Base-by-base conservation (phyloP, 2,888 invertebrate species). In the Stenoptilia bipunctidactyla region DNA sequence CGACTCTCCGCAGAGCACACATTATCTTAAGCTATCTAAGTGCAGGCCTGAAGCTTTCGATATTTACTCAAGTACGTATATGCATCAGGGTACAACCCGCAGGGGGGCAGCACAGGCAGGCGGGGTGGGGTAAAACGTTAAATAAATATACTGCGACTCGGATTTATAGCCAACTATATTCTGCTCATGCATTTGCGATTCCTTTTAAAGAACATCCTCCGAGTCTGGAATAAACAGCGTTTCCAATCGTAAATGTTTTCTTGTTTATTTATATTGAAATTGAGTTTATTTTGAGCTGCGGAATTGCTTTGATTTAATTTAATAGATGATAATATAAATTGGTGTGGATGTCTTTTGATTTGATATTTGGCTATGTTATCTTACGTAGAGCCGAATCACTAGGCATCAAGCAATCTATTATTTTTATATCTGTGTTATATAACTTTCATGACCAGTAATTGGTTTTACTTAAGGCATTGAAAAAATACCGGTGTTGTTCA, bases 141-240 rank as follows among this genome's bases (percentile, higher is more conserved):
- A 76, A 77, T 80, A 80, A 76, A 77, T 77, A 75, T 61, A 69
- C 56, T 56, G 58, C 61, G 67, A 69, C 69, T 61, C 56, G 63
- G 71, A 80, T 80, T 79, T 80, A 79, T 80, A 71, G 69, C 75
- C 60, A 66, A 64, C 66, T 65, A 66, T 69, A 61, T 52, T 56
- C 50, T 45, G 38, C 44, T 45, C 45, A 46, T 47, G 46, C 45
- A 46, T 13, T 14, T 34, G 14, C 34, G 13, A 14, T 34, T 34
- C 34, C 14, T 34, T 10, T 10, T 30, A 30, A 12, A 30, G 12
- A n/a, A n/a, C n/a, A n/a, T n/a, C n/a, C n/a, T n/a, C n/a, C 2
- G 10, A 20, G 20, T 20, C 30, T 30, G 30, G 12, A 30, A 12
- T 30, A 30, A 30, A 30, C 30, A 30, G 30, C 30, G 30, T n/a